Evolutionary conservation across 2,888 invertebrate genomes (phyloP), one percentile per base, ranked within the genome.

Genomic region (Mesorhabditis belari): DNA sequence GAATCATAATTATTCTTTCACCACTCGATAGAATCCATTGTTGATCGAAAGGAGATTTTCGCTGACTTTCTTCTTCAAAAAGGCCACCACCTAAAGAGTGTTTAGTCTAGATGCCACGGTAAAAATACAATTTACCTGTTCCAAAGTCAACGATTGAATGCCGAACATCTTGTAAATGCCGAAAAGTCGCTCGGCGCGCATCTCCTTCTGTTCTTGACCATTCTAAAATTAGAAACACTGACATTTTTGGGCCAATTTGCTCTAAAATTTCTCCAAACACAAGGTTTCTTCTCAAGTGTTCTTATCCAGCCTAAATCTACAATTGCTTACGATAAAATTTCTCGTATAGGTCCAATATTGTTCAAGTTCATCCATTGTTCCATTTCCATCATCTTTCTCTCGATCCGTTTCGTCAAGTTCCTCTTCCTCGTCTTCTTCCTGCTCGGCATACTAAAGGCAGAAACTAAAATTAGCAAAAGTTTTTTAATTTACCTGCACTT

Each of bases 261-360:
- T 35, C 44, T n/a, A 35, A 35, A 35, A 35, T 35, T 9, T 35
- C 44, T 9, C n/a, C n/a, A n/a, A n/a, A n/a, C n/a, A n/a, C n/a
- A n/a, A n/a, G n/a, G n/a, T n/a, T n/a, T n/a, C n/a, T n/a, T n/a
- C n/a, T n/a, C n/a, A n/a, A n/a, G n/a, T n/a, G n/a, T n/a, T n/a
- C n/a, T n/a, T n/a, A n/a, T n/a, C n/a, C n/a, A n/a, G n/a, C n/a
- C n/a, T n/a, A n/a, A n/a, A 17, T 35, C 44, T n/a, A 35, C 44
- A n/a, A 9, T n/a, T 50, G 56, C 65, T 62, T 29, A 71, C 70
- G 57, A 70, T 74, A 55, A 62, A 69, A 57, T 69, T 69, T 52
- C 61, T 62, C 2, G 77, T 77, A 64, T 79, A 79, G 54, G 62
- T 62, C 79, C 79, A 79, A 64, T 74, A 79, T 55, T 74, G 73